These are phyloP conservation scores for Tachysurus vachellii DNA, from an alignment of 2,113 vertebrate genomes.

Conservation along the genomic window DNA sequence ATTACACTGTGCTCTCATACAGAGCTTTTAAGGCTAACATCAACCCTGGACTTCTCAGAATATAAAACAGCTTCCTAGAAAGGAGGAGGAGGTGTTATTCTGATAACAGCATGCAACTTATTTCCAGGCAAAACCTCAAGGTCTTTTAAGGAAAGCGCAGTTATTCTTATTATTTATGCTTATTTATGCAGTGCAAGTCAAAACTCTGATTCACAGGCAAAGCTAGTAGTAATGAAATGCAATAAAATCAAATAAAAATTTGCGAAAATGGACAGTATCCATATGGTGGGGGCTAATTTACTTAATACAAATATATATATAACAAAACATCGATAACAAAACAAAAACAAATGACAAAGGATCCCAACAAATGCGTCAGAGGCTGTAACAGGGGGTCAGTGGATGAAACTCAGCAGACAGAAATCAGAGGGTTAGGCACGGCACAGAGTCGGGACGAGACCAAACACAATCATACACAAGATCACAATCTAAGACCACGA, in stretches of 20 bases:
- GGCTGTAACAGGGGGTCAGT: neutral
- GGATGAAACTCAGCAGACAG: neutral
- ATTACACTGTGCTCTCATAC: neutral
- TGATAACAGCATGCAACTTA: neutral
- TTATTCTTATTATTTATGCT: neutral
- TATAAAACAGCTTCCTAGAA: neutral
- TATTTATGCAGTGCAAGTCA: neutral
- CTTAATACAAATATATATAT: no score
- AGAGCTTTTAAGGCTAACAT: neutral
- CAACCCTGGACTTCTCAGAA: neutral
- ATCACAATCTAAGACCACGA: neutral
- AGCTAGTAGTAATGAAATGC: neutral
- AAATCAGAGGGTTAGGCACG: no score
- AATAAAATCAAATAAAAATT: no score
- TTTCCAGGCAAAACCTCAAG: neutral
- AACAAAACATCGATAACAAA: neutral
- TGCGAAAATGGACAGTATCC: neutral
- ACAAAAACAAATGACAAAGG: neutral
- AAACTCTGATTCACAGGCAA: neutral
- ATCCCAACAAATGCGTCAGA: neutral
- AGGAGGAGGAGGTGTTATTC: neutral
- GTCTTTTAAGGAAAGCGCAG: neutral
- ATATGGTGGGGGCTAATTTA: neutral
- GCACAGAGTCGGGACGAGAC: neutral
- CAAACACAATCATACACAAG: neutral